Conservation (phyloP, 2,113 vertebrate species). For the Talpa occidentalis region DNA sequence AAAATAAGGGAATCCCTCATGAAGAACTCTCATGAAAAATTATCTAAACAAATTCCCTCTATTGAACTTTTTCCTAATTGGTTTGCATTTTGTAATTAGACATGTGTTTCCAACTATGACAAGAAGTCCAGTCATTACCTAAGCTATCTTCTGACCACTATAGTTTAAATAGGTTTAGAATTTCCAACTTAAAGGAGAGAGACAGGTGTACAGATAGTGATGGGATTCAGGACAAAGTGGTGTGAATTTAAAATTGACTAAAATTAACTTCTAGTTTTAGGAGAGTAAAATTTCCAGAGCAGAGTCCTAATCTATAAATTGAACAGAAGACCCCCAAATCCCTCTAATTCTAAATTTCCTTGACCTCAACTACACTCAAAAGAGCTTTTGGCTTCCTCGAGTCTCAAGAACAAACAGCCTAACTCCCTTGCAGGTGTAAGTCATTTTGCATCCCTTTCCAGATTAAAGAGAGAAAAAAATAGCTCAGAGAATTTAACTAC, state of each 20-base stretch:
- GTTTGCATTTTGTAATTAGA: neutral
- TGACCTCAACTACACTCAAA: neutral
- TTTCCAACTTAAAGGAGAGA: neutral
- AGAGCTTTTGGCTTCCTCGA: neutral
- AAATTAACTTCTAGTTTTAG: neutral
- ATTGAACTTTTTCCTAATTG: neutral
- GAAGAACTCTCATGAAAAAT: neutral
- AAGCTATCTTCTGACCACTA: neutral
- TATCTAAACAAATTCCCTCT: neutral
- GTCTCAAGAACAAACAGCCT: conserved; percentile 28
- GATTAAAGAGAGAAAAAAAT: neutral
- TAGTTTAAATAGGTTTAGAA: conserved; percentile 28
- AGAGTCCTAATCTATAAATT: neutral
- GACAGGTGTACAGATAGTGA: neutral
- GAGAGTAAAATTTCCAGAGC: neutral
- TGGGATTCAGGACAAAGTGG: neutral
- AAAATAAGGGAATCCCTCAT: neutral
- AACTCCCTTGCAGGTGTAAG: neutral
- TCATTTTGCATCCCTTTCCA: conserved; percentile 17
- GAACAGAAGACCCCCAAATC: neutral
- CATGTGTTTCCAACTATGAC: neutral
- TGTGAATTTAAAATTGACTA: neutral
- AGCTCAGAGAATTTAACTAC: conserved; percentile 17
- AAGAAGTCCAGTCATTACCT: neutral
- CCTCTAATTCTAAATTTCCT: neutral